Conservation (phyloP, 2,888 invertebrate genomes). For the Napeogenes sylphis region DNA sequence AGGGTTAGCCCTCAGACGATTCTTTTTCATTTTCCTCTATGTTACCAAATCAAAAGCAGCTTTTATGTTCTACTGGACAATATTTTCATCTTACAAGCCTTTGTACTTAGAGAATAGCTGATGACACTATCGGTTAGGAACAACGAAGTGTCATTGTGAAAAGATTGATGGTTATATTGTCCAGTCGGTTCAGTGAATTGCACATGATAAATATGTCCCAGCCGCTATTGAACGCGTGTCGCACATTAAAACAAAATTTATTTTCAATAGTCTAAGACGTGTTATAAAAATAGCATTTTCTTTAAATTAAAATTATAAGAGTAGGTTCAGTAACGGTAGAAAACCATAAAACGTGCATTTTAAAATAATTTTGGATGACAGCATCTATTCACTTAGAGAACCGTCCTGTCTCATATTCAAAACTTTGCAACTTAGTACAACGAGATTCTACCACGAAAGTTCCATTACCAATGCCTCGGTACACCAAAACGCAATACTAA, state of each 20-base stretch:
- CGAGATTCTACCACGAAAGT: conserved; percentile 42
- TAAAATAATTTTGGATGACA: background rate
- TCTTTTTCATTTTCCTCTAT: background rate
- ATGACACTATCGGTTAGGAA: conserved; percentile 30
- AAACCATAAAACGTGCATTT: too few species aligned
- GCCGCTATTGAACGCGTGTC: conserved; percentile 18
- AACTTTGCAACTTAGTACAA: conserved; percentile 32
- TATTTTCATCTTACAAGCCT: conserved; percentile 9
- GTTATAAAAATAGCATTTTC: background rate
- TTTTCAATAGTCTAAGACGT: conserved; percentile 21
- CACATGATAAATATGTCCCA: conserved; percentile 20
- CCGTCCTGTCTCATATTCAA: conserved; percentile 27
- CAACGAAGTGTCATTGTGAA: conserved; percentile 42
- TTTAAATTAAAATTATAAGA: too few species aligned
- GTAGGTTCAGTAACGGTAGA: too few species aligned
- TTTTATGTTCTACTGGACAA: background rate
- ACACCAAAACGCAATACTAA: conserved; percentile 2
- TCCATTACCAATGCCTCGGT: conserved; percentile 37
- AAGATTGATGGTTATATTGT: conserved; percentile 44
- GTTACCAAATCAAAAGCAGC: background rate
- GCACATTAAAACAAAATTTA: conserved; percentile 26
- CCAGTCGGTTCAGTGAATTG: conserved; percentile 36
- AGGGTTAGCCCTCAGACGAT: background rate
- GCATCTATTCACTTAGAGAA: conserved; percentile 15
- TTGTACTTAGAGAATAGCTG: conserved; percentile 10